Conservation (phyloP, 1,140 invertebrate species). For the Drosophila trapezifrons region DNA sequence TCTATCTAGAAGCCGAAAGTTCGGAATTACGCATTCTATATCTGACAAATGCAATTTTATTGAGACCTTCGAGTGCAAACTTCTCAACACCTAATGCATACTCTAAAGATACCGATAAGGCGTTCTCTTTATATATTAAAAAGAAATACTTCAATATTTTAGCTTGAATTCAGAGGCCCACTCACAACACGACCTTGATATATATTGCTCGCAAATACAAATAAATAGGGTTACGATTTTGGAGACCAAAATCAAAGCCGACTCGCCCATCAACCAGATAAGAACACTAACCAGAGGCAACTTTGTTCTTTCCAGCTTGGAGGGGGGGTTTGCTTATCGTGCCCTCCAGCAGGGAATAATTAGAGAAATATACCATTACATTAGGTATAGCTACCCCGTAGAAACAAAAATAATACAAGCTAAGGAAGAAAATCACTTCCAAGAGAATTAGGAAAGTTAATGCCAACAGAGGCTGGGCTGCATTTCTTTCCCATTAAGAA, state of each 20-base stretch:
- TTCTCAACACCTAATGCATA: not conserved
- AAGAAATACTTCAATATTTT: conserved; percentile 15
- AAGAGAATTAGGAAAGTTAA: too few species aligned
- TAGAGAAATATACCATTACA: too few species aligned
- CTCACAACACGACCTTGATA: conserved; percentile 14
- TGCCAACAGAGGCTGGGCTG: too few species aligned
- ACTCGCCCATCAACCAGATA: conserved; percentile 6
- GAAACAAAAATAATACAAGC: too few species aligned
- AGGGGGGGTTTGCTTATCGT: conserved; percentile 3
- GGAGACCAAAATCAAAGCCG: conserved; percentile 14
- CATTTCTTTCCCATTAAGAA: too few species aligned
- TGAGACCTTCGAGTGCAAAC: not conserved
- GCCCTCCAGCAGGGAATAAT: not conserved
- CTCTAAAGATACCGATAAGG: not conserved
- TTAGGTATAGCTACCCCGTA: too few species aligned
- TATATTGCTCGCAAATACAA: conserved; percentile 15
- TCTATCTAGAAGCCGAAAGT: not conserved
- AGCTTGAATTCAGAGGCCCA: not conserved
- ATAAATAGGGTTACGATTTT: conserved; percentile 10
- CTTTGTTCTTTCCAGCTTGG: not conserved
- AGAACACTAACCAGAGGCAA: not conserved
- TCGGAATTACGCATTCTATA: too few species aligned
- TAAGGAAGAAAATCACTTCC: too few species aligned
- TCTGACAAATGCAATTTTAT: not conserved
- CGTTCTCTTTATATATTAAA: not conserved